These are phyloP conservation scores for Muschampia plurimacula DNA, from an alignment of 2,888 invertebrate genomes.

Conservation along the genomic window DNA sequence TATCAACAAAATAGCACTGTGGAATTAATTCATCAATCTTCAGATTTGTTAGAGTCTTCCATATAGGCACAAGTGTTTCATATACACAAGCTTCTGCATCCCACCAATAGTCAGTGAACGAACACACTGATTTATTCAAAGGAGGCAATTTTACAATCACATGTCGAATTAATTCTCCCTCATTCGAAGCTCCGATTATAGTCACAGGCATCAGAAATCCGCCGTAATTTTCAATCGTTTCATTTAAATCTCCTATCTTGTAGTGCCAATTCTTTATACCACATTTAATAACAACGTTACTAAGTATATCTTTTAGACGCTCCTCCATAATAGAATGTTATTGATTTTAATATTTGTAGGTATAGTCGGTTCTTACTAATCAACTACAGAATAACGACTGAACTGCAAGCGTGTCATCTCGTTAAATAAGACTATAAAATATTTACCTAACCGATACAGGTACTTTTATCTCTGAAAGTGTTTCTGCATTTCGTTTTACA, in stretches of 20 bases:
- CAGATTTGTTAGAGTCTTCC: conserved; percentile 32
- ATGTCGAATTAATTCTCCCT: conserved; percentile 28
- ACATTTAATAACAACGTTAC: conserved; percentile 23
- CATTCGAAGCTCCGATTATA: conserved; percentile 33
- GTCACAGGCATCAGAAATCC: conserved; percentile 43
- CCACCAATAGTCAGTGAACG: conserved; percentile 40
- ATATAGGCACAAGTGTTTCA: conserved; percentile 41
- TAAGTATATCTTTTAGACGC: conserved; percentile 23
- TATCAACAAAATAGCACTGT: conserved; percentile 43
- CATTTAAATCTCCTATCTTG: conserved; percentile 25
- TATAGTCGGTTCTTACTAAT: not conserved
- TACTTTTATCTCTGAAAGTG: no score
- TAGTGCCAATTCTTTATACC: conserved; percentile 32
- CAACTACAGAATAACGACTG: not conserved
- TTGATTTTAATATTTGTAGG: not conserved
- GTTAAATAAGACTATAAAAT: no score
- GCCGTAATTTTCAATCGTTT: conserved; percentile 47
- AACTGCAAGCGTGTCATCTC: no score
- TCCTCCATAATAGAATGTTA: conserved; percentile 17
- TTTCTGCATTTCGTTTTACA: no score
- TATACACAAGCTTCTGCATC: conserved; percentile 44
- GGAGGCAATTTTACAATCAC: conserved; percentile 44
- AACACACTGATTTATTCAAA: conserved; percentile 30
- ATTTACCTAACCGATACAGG: no score
- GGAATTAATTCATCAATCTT: conserved; percentile 43